Percentiles rank a stretch among this genome's conserved stretches.
Conservation (phyloP, 2,113 vertebrate species). For the Psittacara wagleri region DNA sequence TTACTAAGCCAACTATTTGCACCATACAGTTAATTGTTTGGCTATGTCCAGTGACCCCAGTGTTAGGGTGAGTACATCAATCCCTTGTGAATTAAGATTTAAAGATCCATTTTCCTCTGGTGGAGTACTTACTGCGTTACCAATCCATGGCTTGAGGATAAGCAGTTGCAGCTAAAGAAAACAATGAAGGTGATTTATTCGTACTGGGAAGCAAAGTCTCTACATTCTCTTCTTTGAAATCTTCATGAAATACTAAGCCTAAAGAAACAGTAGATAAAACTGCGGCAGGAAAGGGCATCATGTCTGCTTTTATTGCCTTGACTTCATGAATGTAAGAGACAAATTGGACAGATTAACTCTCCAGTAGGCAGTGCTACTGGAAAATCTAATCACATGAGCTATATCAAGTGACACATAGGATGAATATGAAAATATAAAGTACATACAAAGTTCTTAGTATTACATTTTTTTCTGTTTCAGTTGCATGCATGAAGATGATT, state of each 20-base stretch:
- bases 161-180: background rate
- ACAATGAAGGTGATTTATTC: background rate
- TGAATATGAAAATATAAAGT: background rate
- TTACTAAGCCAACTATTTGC: background rate
- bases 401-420: background rate
- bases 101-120: background rate
- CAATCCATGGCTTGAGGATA: background rate
- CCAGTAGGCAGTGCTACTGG: background rate
- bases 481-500: background rate
- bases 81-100: background rate
- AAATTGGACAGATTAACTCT: background rate
- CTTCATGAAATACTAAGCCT: background rate
- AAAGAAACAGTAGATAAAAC: background rate
- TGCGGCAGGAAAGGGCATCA: background rate
- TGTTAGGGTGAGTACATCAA: background rate
- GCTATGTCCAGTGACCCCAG: background rate
- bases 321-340: background rate
- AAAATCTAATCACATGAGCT: background rate
- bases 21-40: background rate
- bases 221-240: background rate
- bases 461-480: background rate
- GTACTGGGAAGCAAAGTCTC: background rate
- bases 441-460: background rate
- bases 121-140: background rate
- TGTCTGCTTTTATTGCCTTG: background rate